Evolutionary conservation across 2,797 vertebrate species (phyloP), one percentile per base, ranked within the genome.

Genomic region (Eutrigla gurnardus): DNA sequence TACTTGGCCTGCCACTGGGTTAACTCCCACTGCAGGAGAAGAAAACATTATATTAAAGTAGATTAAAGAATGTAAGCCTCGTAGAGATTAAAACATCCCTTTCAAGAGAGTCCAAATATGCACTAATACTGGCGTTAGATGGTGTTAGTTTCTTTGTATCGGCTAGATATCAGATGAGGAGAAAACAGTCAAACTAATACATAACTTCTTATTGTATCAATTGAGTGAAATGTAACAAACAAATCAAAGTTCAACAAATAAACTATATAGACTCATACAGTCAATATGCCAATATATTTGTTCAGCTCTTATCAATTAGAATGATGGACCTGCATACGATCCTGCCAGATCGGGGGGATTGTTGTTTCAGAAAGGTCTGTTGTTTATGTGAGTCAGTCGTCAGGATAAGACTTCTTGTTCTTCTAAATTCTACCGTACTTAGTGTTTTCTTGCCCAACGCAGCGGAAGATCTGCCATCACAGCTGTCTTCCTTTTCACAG

Each of bases 391-490:
- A 66, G 63, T n/a, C 49, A n/a, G 54, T 39, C 47, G 71, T 32
- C 7, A 49, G 25, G 42, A 70, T 18, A 18, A 33, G 6, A 58
- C 60, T n/a, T 55, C 32, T 46, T 11, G 25, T 66, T 77, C 46
- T 65, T 50, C 66, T 25, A 25, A 25, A 25, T 25, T 25, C 25
- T 17, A 46, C 46, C 54, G 15, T 13, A 9, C 25, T 59, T 40
- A 2, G 37, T 73, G 64, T 65, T 78, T 50, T 74, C 55, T 83
- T 84, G 61, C 40, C 36, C 13, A 64, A 65, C 69, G 50, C 37
- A 80, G 67, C 55, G 3, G 55, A 82, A 75, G 53, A 83, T 81
- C 49, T 77, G 77, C 49, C 72, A 58, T 81, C 82, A 49, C 36
- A 67, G 33, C 64, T 68, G 0, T 18, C 60, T 83, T 88, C 75